Base-by-base conservation (phyloP, 2,113 vertebrate species). In the Anoura caudifer region DNA sequence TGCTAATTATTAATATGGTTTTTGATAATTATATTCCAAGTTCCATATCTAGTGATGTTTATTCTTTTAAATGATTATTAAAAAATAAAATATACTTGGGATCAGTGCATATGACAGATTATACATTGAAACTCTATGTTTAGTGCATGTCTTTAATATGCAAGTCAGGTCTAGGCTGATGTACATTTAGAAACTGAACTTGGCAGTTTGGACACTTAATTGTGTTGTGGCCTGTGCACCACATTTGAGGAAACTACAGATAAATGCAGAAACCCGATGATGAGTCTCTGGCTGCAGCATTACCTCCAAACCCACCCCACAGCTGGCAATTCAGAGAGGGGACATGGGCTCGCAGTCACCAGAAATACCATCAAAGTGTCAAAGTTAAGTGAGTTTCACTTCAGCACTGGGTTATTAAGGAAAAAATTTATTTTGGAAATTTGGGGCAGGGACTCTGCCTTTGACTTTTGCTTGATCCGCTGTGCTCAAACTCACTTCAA, bases 121-220 rank as follows among this genome's bases (percentile, higher is more conserved):
- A 90, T 47, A 50, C 92, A 87, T 69, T 56, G 77, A 95, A 95
- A 45, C 0, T 95, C 50, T 50, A 80, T 54, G 85, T 94, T 98
- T 94, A 38, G 75, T 38, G 31, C 56, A 70, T 75, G 79, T 97
- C 88, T 98, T 98, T 98, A 98, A 97, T 94, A 98, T 98, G 97
- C 98, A 96, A 96, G 98, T 98, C 97, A 98, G 97, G 97, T 90
- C 95, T 75, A 87, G 96, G 92, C 69, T 90, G 50, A 97, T 88
- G 95, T 36, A 67, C 94, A 87, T 94, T 98, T 90, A 97, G 91
- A 98, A 95, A 98, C 67, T 96, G 93, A 97, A 95, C 96, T 97
- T 97, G 97, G 95, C 91, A 94, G 96, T 97, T 88, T 98, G 96
- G 72, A 63, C 38, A 7, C 96, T 95, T 98, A 98, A 98, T 98